Evolutionary conservation across 2,888 invertebrate species (phyloP).

Genomic region (Diloba caeruleocephala): DNA sequence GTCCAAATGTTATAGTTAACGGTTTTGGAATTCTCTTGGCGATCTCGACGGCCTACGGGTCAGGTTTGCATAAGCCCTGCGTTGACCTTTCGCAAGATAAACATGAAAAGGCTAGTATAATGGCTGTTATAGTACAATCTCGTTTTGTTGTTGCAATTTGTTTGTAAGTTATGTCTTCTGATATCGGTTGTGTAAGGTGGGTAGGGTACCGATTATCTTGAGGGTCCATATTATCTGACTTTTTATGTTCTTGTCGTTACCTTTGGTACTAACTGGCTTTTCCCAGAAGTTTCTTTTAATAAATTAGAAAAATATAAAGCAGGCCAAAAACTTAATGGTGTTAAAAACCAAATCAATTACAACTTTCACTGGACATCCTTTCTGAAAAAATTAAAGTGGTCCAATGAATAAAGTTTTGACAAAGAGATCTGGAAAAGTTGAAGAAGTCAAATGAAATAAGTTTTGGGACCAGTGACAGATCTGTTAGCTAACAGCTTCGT

Average conservation of each 20-base stretch:
- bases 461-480: constrained; percentile 40
- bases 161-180: constrained; percentile 45
- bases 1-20: constrained; percentile 62
- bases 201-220: constrained; percentile 8
- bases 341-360: constrained; percentile 49
- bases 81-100: constrained; percentile 56
- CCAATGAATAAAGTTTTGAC: constrained; percentile 49
- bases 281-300: not conserved
- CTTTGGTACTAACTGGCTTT: not conserved
- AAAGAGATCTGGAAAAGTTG: constrained; percentile 46
- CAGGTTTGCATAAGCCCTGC: constrained; percentile 63
- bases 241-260: too few relatives aligned
- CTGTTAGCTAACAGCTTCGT: constrained; percentile 46
- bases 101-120: constrained; percentile 55
- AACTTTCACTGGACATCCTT: constrained; percentile 40
- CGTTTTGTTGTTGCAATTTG: constrained; percentile 48
- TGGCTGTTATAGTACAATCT: constrained; percentile 46
- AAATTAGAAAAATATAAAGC: constrained; percentile 3
- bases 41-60: constrained; percentile 71
- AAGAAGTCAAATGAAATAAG: constrained; percentile 49
- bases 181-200: constrained; percentile 29
- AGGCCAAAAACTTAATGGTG: constrained; percentile 25
- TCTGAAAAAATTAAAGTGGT: constrained; percentile 40
- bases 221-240: too few relatives aligned
- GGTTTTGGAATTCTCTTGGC: constrained; percentile 68